Percentiles rank a stretch among this genome's conserved stretches.
Evolutionary conservation across 2,888 invertebrate species (phyloP).

Genomic region (Thereva unica): DNA sequence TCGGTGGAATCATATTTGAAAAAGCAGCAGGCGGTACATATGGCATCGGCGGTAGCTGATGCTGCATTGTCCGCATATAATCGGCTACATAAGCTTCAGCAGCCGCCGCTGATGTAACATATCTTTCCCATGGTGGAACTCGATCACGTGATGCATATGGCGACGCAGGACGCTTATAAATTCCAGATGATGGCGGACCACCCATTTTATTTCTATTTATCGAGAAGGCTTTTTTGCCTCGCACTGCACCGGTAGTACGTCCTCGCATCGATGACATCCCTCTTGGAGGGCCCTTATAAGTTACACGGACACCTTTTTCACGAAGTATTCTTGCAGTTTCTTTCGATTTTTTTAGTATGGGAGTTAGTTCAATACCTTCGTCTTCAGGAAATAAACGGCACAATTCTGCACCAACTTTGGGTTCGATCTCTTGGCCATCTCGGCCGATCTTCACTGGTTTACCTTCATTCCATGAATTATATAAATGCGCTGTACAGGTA

Average conservation of each 20-base stretch:
- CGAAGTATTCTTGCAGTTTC: slow-evolving; percentile 73
- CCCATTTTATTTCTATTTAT: slow-evolving; percentile 67
- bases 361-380: slow-evolving; percentile 86
- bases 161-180: slow-evolving; percentile 62
- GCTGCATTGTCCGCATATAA: slow-evolving; percentile 87
- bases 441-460: slow-evolving; percentile 99
- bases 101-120: slow-evolving; percentile 66
- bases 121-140: slow-evolving; percentile 68
- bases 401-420: slow-evolving; percentile 90
- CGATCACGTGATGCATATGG: slow-evolving; percentile 63
- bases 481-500: slow-evolving; percentile 86
- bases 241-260: slow-evolving; percentile 57
- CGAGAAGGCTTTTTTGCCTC: slow-evolving; percentile 67
- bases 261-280: slow-evolving; percentile 53
- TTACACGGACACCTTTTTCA: slow-evolving; percentile 56
- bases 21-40: slow-evolving; percentile 74
- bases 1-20: slow-evolving; percentile 66
- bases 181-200: slow-evolving; percentile 48
- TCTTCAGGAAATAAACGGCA: slow-evolving; percentile 92
- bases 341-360: slow-evolving; percentile 82
- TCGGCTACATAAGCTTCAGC: slow-evolving; percentile 89
- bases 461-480: slow-evolving; percentile 98
- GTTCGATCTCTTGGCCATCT: slow-evolving; percentile 98
- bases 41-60: slow-evolving; percentile 81
- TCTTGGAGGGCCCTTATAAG: slow-evolving; percentile 61